A percentile compares a stretch with the other conserved stretches of the same genome.
Evolutionary conservation across 2,888 invertebrate species (phyloP).

Genomic region (Venustoraphidia nigricollis): DNA sequence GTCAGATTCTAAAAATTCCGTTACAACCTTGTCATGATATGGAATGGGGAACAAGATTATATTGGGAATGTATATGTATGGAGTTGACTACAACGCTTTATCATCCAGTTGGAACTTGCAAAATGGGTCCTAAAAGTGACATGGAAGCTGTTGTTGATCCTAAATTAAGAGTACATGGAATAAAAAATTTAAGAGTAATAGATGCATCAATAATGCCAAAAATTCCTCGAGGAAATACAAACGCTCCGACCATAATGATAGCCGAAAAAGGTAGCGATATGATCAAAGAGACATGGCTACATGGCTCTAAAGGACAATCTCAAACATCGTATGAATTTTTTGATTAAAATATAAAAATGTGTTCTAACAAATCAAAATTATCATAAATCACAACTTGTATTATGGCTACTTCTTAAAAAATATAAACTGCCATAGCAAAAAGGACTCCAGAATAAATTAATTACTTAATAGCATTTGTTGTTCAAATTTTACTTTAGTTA

Average conservation of each 20-base stretch:
- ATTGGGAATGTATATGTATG: conserved; percentile 46
- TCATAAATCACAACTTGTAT: no score
- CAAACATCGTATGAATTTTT: no score
- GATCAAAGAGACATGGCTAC: conserved; percentile 17
- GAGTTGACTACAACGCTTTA: conserved; percentile 55
- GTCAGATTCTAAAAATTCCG: conserved; percentile 36
- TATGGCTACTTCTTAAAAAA: no score
- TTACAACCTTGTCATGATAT: conserved; percentile 40
- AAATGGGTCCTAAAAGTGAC: conserved; percentile 51
- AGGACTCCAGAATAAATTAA: no score
- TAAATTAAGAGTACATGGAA: conserved; percentile 43
- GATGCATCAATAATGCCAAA: conserved; percentile 53
- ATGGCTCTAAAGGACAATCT: neutral
- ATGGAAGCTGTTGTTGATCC: conserved; percentile 48
- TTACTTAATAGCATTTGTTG: no score
- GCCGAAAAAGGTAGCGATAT: conserved; percentile 27
- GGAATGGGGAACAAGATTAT: conserved; percentile 44
- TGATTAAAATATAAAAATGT: no score
- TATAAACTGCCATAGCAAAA: no score
- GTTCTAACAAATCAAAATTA: no score
- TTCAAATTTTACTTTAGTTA: no score
- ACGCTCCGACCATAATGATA: conserved; percentile 28
- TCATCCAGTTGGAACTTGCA: conserved; percentile 54
- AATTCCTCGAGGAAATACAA: conserved; percentile 32
- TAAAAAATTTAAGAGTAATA: conserved; percentile 44